Evolutionary conservation across 2,888 invertebrate species (phyloP), one percentile per base, ranked within the genome.

Genomic region (Prosapia bicincta): DNA sequence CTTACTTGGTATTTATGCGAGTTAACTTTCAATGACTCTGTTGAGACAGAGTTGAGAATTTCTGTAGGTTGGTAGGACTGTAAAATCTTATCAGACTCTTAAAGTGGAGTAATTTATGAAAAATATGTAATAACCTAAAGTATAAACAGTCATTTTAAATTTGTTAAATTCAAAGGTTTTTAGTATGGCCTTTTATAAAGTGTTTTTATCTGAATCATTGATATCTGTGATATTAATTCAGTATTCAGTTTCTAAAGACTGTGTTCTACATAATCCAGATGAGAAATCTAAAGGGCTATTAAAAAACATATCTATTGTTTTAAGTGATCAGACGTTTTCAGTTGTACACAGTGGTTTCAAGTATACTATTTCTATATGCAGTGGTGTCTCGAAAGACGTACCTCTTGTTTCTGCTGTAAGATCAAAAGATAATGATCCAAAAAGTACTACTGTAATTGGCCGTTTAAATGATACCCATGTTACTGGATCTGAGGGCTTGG

Each of bases 391-490:
- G 10, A 78, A 78, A 73, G 71, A 71, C 9, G 68, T 73, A 68
- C 78, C 78, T 38, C 69, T 75, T 74, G 76, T 75, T 26, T 73
- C 74, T 43, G 78, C 76, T 43, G 75, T 76, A 5, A 43, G 72
- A n/a, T 72, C 75, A 28, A 32, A 69, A 15, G 71, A 54, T 15
- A 20, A 26, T 38, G 74, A 77, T 6, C 54, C 54, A 54, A 75
- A 76, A 43, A 76, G 71, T 26, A 75, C 76, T 10, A 72, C 70
- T 26, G 79, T 79, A 26, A 69, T 78, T 26, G 79, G 79, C n/a
- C 72, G 79, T 15, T 77, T 70, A 30, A 79, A 79, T 69, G 74
- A 78, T 65, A 78, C 79, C 26, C 77, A 79, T 69, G 76, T 79
- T 69, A 67, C 76, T 23, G 71, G 73, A 30, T 23, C 38, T 71